These are phyloP conservation scores for Phylloscopus trochiloides DNA, from an alignment of 2,113 vertebrate species.

Conservation along the genomic window DNA sequence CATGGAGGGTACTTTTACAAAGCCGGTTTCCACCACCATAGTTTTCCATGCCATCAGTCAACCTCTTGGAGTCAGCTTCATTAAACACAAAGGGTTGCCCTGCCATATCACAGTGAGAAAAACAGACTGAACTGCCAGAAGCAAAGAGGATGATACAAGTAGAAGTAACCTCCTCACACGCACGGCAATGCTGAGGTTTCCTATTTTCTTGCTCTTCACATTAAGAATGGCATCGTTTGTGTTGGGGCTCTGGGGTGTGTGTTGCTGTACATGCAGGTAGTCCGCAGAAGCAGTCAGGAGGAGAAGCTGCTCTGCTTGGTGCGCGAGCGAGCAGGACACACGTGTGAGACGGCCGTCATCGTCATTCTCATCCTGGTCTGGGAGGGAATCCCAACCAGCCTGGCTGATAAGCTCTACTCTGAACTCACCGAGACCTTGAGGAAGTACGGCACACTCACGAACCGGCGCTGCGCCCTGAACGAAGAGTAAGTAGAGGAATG, in stretches of 20 bases:
- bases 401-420: constrained; percentile 87
- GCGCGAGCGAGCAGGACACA: constrained; percentile 87
- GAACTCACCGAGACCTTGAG: constrained; percentile 87
- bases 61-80: neutral
- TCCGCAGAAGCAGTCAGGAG: constrained; percentile 84
- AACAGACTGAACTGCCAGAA: neutral
- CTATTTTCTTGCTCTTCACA: neutral
- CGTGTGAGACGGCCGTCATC: constrained; percentile 86
- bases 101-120: neutral
- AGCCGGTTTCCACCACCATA: neutral
- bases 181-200: neutral
- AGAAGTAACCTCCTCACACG: accelerated
- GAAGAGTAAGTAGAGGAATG: constrained; percentile 87
- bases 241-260: constrained; percentile 28
- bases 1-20: neutral
- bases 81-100: neutral
- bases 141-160: neutral
- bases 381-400: constrained; percentile 85
- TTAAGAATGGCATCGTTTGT: constrained; percentile 2
- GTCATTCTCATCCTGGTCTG: constrained; percentile 92
- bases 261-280: constrained; percentile 80
- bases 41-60: neutral
- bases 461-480: constrained; percentile 90
- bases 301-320: constrained; percentile 95
- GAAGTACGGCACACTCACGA: constrained; percentile 88